phyloP scores from a whole-genome alignment of 2,797 vertebrate species.

The Acestrorhynchus altus region DNA sequence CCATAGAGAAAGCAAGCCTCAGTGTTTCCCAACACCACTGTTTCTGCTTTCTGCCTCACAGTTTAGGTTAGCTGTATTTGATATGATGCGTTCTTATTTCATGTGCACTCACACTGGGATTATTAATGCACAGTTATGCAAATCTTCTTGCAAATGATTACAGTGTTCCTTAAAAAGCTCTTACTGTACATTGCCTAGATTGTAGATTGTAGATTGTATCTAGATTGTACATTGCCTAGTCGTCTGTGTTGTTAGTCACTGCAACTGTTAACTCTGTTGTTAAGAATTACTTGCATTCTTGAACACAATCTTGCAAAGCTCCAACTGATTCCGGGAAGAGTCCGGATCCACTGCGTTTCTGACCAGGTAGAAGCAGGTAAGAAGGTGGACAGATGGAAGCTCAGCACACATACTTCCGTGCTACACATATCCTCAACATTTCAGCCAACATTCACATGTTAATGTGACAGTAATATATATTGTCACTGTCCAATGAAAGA shows the following conservation, averaged over 20 bases:
- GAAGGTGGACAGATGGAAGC: no score
- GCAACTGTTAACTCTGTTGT: neutral
- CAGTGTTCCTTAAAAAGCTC: neutral
- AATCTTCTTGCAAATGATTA: conserved; percentile 3
- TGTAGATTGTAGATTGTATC: no score
- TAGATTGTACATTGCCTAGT: neutral
- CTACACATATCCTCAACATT: no score
- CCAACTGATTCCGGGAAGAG: no score
- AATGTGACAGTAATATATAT: no score
- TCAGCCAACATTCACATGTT: no score
- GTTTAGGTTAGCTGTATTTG: conserved; percentile 26
- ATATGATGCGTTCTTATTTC: conserved; percentile 37
- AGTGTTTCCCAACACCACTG: neutral
- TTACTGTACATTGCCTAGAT: neutral
- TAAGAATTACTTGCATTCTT: neutral
- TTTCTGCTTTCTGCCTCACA: conserved; percentile 23
- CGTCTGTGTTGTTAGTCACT: neutral
- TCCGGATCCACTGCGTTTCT: no score
- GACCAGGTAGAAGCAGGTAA: no score
- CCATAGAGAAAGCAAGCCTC: conserved; percentile 32
- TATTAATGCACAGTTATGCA: conserved; percentile 26
- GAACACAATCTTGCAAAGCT: no score
- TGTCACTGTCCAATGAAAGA: no score
- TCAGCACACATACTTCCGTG: no score
- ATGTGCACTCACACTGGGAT: conserved; percentile 13